Conservation (phyloP, 2,113 vertebrate genomes). For the Pelvicachromis taeniatus region DNA sequence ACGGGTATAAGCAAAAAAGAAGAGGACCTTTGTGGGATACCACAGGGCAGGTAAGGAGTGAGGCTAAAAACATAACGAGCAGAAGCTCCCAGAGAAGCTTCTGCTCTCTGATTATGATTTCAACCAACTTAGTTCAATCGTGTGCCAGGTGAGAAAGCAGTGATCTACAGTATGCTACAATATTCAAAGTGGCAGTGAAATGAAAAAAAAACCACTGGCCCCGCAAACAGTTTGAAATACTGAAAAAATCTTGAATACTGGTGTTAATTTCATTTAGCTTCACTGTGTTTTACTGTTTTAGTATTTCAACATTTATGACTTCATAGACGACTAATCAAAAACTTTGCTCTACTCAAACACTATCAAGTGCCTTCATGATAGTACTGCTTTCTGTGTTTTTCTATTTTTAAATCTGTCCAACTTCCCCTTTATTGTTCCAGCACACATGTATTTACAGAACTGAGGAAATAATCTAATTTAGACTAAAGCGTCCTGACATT, state of each 20-base stretch:
- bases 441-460: not conserved
- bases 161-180: not conserved
- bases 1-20: not conserved
- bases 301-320: not conserved
- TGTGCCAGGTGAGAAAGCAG: not conserved
- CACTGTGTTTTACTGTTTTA: not conserved
- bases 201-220: not conserved
- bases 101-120: not conserved
- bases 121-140: not conserved
- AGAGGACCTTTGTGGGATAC: not conserved
- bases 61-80: not conserved
- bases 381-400: not conserved
- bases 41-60: not conserved
- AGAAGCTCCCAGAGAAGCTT: not conserved
- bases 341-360: not conserved
- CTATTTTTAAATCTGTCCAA: rapidly evolving
- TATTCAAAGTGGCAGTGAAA: not conserved
- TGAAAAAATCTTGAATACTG: not conserved
- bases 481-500: not conserved
- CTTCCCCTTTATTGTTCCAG: not conserved
- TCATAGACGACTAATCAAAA: not conserved
- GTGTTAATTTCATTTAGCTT: not conserved
- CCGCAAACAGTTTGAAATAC: not conserved
- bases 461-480: not conserved
- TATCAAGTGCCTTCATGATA: not conserved